A percentile compares a stretch with the other conserved stretches of the same genome.
phyloP scores from a whole-genome alignment of 1,140 invertebrate species.

The Heliconius melpomene region DNA sequence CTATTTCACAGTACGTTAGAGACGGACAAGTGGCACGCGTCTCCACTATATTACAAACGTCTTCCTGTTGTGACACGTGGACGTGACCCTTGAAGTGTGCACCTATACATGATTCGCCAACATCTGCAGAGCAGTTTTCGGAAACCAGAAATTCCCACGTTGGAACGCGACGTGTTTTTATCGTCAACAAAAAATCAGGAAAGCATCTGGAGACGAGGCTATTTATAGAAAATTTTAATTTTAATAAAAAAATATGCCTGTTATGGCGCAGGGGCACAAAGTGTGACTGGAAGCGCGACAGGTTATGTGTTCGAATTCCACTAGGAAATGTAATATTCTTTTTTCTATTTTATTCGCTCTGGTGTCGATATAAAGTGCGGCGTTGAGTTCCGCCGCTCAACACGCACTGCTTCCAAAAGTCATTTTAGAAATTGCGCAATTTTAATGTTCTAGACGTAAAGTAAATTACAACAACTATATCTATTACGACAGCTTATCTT shows the following conservation, averaged over 20 bases:
- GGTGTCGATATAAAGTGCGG: too few relatives aligned
- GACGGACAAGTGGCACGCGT: slow-evolving; percentile 72
- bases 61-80: slow-evolving; percentile 75
- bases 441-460: background rate
- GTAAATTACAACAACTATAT: background rate
- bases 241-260: slow-evolving; percentile 51
- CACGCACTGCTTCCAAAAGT: slow-evolving; percentile 24
- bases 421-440: slow-evolving; percentile 21
- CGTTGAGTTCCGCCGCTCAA: too few relatives aligned
- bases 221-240: slow-evolving; percentile 63
- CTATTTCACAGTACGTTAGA: slow-evolving; percentile 74
- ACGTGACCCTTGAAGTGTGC: slow-evolving; percentile 44
- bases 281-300: too few relatives aligned
- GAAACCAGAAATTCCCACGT: slow-evolving; percentile 67
- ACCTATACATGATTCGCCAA: slow-evolving; percentile 56
- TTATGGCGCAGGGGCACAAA: too few relatives aligned
- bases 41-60: slow-evolving; percentile 55
- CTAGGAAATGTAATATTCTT: too few relatives aligned
- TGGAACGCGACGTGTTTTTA: slow-evolving; percentile 67
- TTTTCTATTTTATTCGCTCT: too few relatives aligned
- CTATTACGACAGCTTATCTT: background rate
- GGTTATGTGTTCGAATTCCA: too few relatives aligned
- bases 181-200: slow-evolving; percentile 63
- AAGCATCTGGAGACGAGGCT: slow-evolving; percentile 68
- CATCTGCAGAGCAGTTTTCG: slow-evolving; percentile 62